phyloP scores from a whole-genome alignment of 2,113 vertebrate genomes.

The Scatophagus argus region DNA sequence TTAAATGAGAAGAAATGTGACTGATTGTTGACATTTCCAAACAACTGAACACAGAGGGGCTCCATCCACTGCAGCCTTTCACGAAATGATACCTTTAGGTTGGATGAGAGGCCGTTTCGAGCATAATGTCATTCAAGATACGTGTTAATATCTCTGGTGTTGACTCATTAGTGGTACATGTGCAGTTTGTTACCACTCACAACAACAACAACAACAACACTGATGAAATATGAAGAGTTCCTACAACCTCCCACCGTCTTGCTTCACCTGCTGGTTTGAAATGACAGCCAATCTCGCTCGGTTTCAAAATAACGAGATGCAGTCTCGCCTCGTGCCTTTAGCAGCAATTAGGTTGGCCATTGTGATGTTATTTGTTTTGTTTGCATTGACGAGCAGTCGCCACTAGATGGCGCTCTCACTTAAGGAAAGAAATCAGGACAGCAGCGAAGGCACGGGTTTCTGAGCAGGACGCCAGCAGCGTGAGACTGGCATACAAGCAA shows the following conservation, averaged over 20 bases:
- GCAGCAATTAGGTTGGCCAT: neutral
- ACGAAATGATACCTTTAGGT: neutral
- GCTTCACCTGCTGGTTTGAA: no score
- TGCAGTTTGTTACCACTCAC: neutral
- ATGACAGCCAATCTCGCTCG: neutral
- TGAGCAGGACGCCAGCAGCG: neutral
- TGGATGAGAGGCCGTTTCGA: neutral
- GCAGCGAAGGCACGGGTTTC: neutral
- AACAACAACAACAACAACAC: no score
- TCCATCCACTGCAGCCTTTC: no score
- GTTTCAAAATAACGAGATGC: neutral
- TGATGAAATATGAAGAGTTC: neutral
- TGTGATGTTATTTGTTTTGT: neutral
- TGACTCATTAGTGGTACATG: neutral
- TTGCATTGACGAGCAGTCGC: conserved; percentile 40
- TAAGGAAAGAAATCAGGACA: conserved; percentile 37
- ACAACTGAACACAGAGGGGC: no score
- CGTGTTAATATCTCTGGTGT: neutral
- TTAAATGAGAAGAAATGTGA: neutral
- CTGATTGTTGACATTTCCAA: neutral
- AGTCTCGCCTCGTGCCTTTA: neutral
- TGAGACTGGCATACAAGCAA: no score
- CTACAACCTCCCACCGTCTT: neutral
- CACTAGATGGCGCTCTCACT: conserved; percentile 72
- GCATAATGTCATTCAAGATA: no score